Evolutionary conservation across 2,113 vertebrate genomes (phyloP).

Genomic region (Ranitomeya imitator): DNA sequence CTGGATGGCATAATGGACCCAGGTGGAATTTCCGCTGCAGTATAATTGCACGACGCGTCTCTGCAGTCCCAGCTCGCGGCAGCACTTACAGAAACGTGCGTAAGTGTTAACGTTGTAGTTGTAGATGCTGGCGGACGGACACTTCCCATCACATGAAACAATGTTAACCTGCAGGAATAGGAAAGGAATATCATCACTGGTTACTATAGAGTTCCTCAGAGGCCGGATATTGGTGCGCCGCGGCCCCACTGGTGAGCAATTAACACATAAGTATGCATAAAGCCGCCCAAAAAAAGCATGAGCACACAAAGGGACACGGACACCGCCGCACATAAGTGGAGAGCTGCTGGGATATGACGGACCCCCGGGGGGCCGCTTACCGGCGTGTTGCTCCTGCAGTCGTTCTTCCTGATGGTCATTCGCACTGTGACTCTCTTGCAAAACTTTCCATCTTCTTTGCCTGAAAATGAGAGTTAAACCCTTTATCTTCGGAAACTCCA

Average conservation of each 20-base stretch:
- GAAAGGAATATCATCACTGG: not conserved
- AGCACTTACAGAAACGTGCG: constrained; percentile 96
- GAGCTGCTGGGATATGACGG: too few species aligned
- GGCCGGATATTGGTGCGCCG: too few species aligned
- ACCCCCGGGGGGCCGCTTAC: constrained; percentile 69
- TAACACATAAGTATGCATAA: too few species aligned
- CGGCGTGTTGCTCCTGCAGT: constrained; percentile 94
- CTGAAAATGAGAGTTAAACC: constrained; percentile 65
- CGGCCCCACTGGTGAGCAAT: too few species aligned
- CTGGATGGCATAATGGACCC: constrained; percentile 93
- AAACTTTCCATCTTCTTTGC: constrained; percentile 96
- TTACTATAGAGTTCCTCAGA: too few species aligned
- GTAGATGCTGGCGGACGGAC: constrained; percentile 97
- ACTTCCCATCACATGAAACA: constrained; percentile 95
- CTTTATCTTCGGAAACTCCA: too few species aligned
- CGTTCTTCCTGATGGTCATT: constrained; percentile 98
- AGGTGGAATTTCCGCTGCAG: constrained; percentile 90
- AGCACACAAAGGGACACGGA: too few species aligned
- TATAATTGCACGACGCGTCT: constrained; percentile 89
- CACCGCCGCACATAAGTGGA: too few species aligned
- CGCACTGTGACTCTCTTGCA: constrained; percentile 97
- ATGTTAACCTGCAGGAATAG: constrained; percentile 86
- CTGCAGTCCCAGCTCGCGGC: constrained; percentile 91
- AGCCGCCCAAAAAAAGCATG: too few species aligned
- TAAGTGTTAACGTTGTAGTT: constrained; percentile 99